phyloP scores from a whole-genome alignment of 1,140 invertebrate species.

The Acromyrmex charruanus region DNA sequence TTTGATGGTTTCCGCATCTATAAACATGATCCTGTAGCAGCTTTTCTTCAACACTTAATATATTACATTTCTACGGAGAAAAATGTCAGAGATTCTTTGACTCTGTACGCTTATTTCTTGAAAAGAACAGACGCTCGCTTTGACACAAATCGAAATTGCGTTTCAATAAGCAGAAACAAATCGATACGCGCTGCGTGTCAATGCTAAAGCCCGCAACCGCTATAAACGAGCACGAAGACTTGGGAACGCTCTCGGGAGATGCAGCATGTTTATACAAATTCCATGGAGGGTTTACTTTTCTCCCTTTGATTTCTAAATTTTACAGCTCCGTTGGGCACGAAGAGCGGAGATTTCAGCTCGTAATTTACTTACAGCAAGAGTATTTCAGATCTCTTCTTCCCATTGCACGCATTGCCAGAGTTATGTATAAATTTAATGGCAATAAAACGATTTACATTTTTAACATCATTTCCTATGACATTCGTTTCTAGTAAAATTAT shows the following conservation, averaged over 20 bases:
- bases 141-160: conserved; percentile 37
- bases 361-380: conserved; percentile 69
- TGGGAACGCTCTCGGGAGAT: background rate
- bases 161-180: conserved; percentile 40
- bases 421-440: conserved; percentile 19
- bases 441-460: conserved; percentile 28
- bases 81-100: background rate
- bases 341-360: conserved; percentile 3
- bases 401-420: conserved; percentile 33
- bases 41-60: conserved; percentile 9
- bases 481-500: background rate
- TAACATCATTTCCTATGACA: background rate
- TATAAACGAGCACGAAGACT: conserved; percentile 16
- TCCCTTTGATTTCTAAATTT: conserved; percentile 32
- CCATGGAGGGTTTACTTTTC: conserved; percentile 8
- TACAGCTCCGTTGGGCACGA: conserved; percentile 3
- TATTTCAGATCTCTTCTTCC: conserved; percentile 27
- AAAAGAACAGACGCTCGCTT: conserved; percentile 1
- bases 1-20: background rate
- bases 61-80: conserved; percentile 7
- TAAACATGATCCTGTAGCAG: background rate
- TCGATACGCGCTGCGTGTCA: conserved; percentile 26
- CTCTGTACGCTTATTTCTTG: background rate
- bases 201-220: background rate
- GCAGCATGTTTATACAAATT: conserved; percentile 37